Evolutionary conservation across 2,888 invertebrate species (phyloP).

Genomic region (Tridacna gigas): DNA sequence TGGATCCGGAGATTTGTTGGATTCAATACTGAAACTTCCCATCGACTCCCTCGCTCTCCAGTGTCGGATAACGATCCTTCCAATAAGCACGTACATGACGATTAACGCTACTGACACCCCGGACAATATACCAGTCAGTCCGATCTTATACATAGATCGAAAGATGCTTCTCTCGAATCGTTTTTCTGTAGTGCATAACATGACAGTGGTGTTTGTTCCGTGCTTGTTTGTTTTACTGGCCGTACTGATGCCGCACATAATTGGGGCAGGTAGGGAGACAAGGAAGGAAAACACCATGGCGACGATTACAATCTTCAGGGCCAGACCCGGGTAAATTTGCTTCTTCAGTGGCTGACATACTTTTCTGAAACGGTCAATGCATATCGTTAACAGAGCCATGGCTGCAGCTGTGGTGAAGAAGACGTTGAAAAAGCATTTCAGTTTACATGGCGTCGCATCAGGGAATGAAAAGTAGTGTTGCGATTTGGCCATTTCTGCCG

Average conservation of each 20-base stretch:
- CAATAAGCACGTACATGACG: slow-evolving; percentile 52
- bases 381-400: slow-evolving; percentile 46
- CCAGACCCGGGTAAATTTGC: slow-evolving; percentile 53
- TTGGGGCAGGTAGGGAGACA: slow-evolving; percentile 45
- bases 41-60: slow-evolving; percentile 32
- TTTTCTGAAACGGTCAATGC: slow-evolving; percentile 55
- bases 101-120: slow-evolving; percentile 39
- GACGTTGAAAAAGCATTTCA: slow-evolving; percentile 58
- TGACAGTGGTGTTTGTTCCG: slow-evolving; percentile 42
- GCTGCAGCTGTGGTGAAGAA: slow-evolving; percentile 44
- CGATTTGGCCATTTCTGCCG: slow-evolving; percentile 55
- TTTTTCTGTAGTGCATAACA: slow-evolving; percentile 49
- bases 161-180: slow-evolving; percentile 33
- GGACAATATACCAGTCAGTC: slow-evolving; percentile 25
- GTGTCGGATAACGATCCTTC: slow-evolving; percentile 45
- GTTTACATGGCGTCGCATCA: slow-evolving; percentile 45
- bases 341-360: slow-evolving; percentile 60
- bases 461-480: slow-evolving; percentile 42
- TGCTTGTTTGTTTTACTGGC: slow-evolving; percentile 33
- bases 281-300: slow-evolving; percentile 36
- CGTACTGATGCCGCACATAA: slow-evolving; percentile 48
- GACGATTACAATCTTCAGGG: slow-evolving; percentile 36
- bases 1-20: slow-evolving; percentile 11
- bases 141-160: slow-evolving; percentile 43
- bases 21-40: slow-evolving; percentile 33